Evolutionary conservation across 1,140 invertebrate species (phyloP).

Genomic region (Dendrolimus punctatus): DNA sequence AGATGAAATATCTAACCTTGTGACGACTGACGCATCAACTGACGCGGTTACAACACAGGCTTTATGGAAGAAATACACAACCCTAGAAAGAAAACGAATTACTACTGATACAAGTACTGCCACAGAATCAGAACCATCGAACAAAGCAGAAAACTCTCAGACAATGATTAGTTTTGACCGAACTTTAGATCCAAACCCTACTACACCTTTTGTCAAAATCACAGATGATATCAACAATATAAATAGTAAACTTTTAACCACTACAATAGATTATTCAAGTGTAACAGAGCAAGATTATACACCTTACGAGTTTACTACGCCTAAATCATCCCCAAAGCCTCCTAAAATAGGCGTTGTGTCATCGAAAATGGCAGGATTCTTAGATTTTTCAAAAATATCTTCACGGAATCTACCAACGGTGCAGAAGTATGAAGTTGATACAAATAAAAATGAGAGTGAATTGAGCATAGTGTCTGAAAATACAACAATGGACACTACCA

Average conservation of each 20-base stretch:
- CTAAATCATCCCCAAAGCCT: no score
- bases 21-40: background rate
- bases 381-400: conserved; percentile 35
- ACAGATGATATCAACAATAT: background rate
- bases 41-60: conserved; percentile 7
- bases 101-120: conserved; percentile 9
- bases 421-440: conserved; percentile 10
- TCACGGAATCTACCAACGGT: conserved; percentile 4
- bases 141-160: conserved; percentile 16
- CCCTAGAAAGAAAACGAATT: conserved; percentile 34
- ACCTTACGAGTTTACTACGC: no score
- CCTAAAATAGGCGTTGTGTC: conserved; percentile 26
- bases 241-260: conserved; percentile 26
- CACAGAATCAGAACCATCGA: conserved; percentile 12
- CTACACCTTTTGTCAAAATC: conserved; percentile 35
- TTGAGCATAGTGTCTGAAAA: conserved; percentile 11
- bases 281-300: no score
- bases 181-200: conserved; percentile 23
- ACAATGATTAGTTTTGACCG: conserved; percentile 27
- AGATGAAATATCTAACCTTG: no score
- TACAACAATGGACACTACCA: conserved; percentile 7
- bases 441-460: conserved; percentile 19
- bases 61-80: conserved; percentile 43
- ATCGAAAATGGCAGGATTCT: conserved; percentile 47
- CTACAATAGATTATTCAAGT: conserved; percentile 1